Base-by-base conservation (phyloP, 2,797 vertebrate genomes). In the Aythya fuligula region DNA sequence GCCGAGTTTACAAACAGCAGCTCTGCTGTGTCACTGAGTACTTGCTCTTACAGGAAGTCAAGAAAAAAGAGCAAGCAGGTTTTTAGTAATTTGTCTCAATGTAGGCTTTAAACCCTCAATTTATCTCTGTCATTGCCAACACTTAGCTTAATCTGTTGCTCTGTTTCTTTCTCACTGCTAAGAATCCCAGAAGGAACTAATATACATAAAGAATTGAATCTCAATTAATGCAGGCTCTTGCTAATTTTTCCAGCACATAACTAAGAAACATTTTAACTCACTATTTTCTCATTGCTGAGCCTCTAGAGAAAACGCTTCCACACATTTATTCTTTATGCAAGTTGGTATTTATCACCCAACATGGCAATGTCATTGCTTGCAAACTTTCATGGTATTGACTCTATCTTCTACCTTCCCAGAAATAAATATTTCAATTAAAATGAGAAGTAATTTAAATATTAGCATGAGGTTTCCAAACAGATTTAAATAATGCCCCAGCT, bases 111-210 rank as follows among this genome's bases (percentile, higher is more conserved):
- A 97, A 96, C 80, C 93, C 88, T 95, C 93, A 64, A 96, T 98
- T 98, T 97, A 96, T 98, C 96, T 97, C 94, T 94, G 95, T 96
- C 76, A 0, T 89, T 96, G 94, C 95, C 94, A 97, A 94, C 83
- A 62, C 94, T 96, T 89, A 95, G 96, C 97, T 97, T 97, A 96
- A 97, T 98, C 88, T 96, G 91, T 97, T 97, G 96, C 90, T 95
- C 89, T 76, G 92, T 89, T 90, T 96, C 95, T 96, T 93, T 97
- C 89, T 93, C 45, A 62, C 53, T 65, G 54, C 93, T 85, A 78
- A 11, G 28, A 95, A 91, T 96, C 97, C 97, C 97, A 94, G 88
- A 96, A 97, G 96, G 93, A 97, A 95, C 70, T 89, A 95, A 97
- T 97, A 95, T 65, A 96, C 93, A 97, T 89, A 86, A 95, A 97